Conservation (phyloP, 2,888 invertebrate genomes). For the Sarcophaga subvicina region DNA sequence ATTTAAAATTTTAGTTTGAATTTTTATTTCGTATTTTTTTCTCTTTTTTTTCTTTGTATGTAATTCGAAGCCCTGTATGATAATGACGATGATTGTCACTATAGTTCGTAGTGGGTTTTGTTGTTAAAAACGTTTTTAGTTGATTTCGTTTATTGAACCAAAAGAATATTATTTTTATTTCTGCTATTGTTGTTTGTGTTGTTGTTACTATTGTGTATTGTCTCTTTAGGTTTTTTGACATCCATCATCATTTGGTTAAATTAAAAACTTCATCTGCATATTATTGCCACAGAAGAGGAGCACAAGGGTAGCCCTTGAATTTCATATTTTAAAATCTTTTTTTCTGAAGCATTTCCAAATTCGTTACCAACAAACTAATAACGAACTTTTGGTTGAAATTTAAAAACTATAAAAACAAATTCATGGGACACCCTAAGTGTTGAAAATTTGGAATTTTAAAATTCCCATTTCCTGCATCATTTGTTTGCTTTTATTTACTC, state of each 20-base stretch:
- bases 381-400: background rate
- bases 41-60: background rate
- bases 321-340: background rate
- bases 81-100: constrained; percentile 5
- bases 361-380: too few species aligned
- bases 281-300: background rate
- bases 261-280: constrained; percentile 11
- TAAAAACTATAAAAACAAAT: background rate
- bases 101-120: background rate
- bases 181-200: background rate
- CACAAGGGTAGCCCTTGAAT: background rate
- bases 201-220: background rate
- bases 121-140: constrained; percentile 1
- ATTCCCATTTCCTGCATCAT: constrained; percentile 14
- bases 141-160: constrained; percentile 40
- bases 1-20: constrained; percentile 8
- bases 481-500: constrained; percentile 42
- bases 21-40: too few species aligned
- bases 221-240: constrained; percentile 35
- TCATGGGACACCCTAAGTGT: background rate
- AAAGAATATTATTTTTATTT: constrained; percentile 21
- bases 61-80: constrained; percentile 25
- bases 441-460: constrained; percentile 27
- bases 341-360: background rate
- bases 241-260: constrained; percentile 29